Percentiles rank a stretch among this genome's conserved stretches.
Conservation (phyloP, 2,888 invertebrate genomes). For the Chelonus formosanus region DNA sequence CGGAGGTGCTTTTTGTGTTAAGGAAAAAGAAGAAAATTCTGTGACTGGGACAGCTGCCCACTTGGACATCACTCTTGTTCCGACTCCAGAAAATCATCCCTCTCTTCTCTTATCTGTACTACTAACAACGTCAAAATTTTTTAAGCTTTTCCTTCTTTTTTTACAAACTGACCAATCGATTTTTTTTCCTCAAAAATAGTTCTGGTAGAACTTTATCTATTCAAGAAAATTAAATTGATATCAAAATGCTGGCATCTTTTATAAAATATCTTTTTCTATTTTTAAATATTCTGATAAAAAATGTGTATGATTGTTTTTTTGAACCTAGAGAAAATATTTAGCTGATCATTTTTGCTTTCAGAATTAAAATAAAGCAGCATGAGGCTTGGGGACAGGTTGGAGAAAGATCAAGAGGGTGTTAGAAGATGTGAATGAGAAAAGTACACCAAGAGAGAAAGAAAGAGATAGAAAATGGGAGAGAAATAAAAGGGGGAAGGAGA, state of each 20-base stretch:
- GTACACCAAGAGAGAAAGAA: slow-evolving; percentile 47
- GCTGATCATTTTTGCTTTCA: not conserved
- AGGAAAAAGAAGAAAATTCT: slow-evolving; percentile 40
- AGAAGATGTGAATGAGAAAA: slow-evolving; percentile 3
- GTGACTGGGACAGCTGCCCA: slow-evolving; percentile 57
- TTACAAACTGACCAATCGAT: slow-evolving; percentile 26
- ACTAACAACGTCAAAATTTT: not conserved
- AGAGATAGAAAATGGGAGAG: slow-evolving; percentile 38
- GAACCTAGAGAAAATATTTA: too few species aligned
- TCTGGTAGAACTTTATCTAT: slow-evolving; percentile 61
- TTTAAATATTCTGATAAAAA: too few species aligned
- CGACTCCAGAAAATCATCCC: slow-evolving; percentile 53
- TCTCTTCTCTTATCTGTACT: slow-evolving; percentile 34
- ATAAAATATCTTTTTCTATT: not conserved
- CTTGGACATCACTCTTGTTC: slow-evolving; percentile 52
- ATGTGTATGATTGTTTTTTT: too few species aligned
- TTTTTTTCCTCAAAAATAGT: slow-evolving; percentile 59
- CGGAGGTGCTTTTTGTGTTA: slow-evolving; percentile 28
- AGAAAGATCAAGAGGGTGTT: slow-evolving; percentile 47
- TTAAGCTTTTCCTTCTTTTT: slow-evolving; percentile 20
- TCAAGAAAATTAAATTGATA: slow-evolving; percentile 42
- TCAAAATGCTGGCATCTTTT: slow-evolving; percentile 43
- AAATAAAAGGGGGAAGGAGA: slow-evolving; percentile 44
- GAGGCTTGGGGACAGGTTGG: slow-evolving; percentile 54
- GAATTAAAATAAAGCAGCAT: slow-evolving; percentile 62